Evolutionary conservation across 2,113 vertebrate genomes (phyloP), one percentile per base, ranked within the genome.

Genomic region (Chaetura pelagica): DNA sequence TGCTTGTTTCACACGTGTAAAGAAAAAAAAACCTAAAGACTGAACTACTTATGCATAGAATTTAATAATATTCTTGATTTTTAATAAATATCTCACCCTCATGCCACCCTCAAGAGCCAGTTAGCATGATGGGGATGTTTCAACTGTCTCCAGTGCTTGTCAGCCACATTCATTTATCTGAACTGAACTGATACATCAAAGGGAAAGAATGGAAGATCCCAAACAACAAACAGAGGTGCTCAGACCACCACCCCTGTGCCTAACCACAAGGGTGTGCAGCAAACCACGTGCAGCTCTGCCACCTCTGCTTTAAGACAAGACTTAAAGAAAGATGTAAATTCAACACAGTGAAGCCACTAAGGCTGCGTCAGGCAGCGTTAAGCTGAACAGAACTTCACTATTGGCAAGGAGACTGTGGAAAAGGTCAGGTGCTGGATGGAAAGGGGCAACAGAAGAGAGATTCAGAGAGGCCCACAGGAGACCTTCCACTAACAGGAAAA

Each of bases 211-310:
- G 12, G 32, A 62, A 81, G 52, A 57, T 30, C 46, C 29, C 0
- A 0, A 64, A 55, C 4, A 8, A 35, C 9, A 9, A 6, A 32
- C 11, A 76, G 13, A 75, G 58, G 30, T 22, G 15, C 49, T 51
- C 22, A 2, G 32, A 74, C 26, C 4, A 10, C 24, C 46, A 46
- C 40, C 26, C 15, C 38, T 14, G 9, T 14, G 9, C 20, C 44
- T 42, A 54, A 72, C 62, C 55, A 30, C 42, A 73, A 10, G 0
- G 1, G 30, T 7, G 38, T 26, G 9, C 0, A 46, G 34, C 7
- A 3, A 13, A 57, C 16, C 58, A 64, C 38, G 38, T 38, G 38
- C 5, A 4, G 44, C 51, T 72, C 78, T 48, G 32, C 51, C 59
- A 34, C 4, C 13, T 5, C 2, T 44, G 80, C 80, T 78, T 34